phyloP scores from a whole-genome alignment of 2,888 invertebrate genomes.

The Chymomyza caudatula region DNA sequence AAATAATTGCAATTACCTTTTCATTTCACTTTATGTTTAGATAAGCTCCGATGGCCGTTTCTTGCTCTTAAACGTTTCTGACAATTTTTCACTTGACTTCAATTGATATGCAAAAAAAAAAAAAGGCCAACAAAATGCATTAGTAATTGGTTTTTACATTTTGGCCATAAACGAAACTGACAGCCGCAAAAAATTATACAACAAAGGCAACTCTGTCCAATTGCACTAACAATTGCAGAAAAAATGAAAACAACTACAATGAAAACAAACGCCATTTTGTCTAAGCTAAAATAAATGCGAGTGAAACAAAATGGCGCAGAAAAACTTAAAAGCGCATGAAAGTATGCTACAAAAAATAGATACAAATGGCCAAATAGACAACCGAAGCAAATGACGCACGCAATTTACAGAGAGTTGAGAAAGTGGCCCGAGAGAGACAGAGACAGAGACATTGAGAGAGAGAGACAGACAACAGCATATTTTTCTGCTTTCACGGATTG shows the following conservation, averaged over 20 bases:
- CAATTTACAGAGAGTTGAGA: not conserved
- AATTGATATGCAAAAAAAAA: not conserved
- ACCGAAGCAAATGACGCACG: conserved; percentile 1
- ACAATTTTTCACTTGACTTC: not conserved
- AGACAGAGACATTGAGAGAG: not conserved
- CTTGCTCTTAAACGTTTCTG: not conserved
- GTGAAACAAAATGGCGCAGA: not conserved
- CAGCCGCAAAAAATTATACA: conserved; percentile 21
- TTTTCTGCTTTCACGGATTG: not conserved
- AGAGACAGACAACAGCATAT: not conserved
- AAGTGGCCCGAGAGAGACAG: not conserved
- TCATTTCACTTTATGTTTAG: not conserved
- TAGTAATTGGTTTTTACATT: conserved; percentile 39
- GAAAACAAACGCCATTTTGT: conserved; percentile 8
- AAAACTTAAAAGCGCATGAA: not conserved
- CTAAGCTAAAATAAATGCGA: conserved; percentile 1
- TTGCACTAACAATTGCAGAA: not conserved
- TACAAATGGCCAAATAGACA: not conserved
- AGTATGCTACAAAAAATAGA: not conserved
- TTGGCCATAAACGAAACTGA: conserved; percentile 30
- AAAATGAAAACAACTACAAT: not conserved
- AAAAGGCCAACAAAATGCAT: conserved; percentile 19
- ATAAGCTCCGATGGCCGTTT: not conserved
- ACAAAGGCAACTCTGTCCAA: conserved; percentile 2
- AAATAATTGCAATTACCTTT: conserved; percentile 27